Base-by-base conservation (phyloP, 1,140 invertebrate species). In the Drosophila watanabei region DNA sequence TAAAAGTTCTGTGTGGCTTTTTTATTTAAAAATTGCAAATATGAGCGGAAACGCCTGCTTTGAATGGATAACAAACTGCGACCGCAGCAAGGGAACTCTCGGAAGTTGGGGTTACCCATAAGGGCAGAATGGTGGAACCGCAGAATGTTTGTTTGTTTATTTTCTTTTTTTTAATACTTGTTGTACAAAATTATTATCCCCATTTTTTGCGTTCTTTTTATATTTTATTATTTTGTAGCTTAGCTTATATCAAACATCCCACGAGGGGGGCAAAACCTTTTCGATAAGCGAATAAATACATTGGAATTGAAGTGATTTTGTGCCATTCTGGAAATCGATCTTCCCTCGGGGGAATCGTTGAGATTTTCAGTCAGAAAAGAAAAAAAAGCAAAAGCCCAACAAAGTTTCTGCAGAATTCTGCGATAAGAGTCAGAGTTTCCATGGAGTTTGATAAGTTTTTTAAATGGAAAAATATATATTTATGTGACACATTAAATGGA, bases 11-110 rank as follows among this genome's bases (percentile, higher is more conserved):
- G 10, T 11, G 10, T 49, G 45, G 8, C 7, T 43, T 30, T 60
- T 41, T 85, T 48, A 79, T 79, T 85, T 89, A 81, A 85, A 85
- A 89, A 82, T 89, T 79, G 85, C 85, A 85, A 89, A 85, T 89
- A 89, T 79, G 70, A 77, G 63, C 85, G 85, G 85, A 89, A 89
- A 71, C 66, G 63, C 72, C 59, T 65, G 70, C 63, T 89, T 89
- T 90, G 58, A 68, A 90, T 90, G 85, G 63, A 79, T 87, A 70
- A 73, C 52, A 73, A 49, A 73, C 52, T 49, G 45, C 54, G 66
- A 72, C 70, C 52, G 68, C 66, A 73, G 16, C 33, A 8, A 48
- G 64, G 59, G 45, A 57, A 39, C 30, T 51, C 37, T 65, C 24
- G 45, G 46, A 51, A 33, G 35, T 63, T 54, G 60, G 48, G 60